Evolutionary conservation across 2,797 vertebrate genomes (phyloP).

Genomic region (Artibeus lituratus): DNA sequence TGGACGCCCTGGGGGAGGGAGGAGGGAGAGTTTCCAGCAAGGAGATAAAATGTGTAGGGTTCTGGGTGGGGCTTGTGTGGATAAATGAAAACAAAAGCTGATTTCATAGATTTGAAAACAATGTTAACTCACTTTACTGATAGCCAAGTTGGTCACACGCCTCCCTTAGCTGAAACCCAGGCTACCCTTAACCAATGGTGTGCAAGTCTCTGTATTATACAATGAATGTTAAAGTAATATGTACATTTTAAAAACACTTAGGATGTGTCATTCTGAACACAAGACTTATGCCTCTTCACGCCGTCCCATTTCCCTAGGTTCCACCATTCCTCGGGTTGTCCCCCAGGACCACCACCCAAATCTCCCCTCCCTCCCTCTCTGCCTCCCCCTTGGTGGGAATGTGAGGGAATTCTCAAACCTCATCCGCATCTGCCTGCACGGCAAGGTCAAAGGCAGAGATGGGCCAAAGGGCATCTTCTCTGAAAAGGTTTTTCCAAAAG

Average conservation of each 20-base stretch:
- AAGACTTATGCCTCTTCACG: neutral
- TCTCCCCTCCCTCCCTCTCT: neutral
- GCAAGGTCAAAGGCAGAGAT: neutral
- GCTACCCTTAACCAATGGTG: neutral
- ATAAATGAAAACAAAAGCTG: neutral
- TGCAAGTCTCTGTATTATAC: neutral
- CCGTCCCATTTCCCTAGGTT: neutral
- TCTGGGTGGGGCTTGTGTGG: rapidly evolving
- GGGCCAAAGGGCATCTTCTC: neutral
- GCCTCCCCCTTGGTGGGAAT: neutral
- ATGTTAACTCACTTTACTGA: neutral
- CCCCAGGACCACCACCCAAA: too few species aligned
- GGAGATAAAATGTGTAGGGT: rapidly evolving
- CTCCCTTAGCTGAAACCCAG: neutral
- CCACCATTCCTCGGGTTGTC: neutral
- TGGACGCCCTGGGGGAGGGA: neutral
- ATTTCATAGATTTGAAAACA: neutral
- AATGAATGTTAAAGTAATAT: neutral
- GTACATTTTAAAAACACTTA: neutral
- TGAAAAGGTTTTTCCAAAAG: neutral
- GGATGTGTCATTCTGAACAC: neutral
- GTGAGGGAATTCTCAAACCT: neutral
- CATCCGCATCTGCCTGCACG: neutral
- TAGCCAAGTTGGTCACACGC: neutral
- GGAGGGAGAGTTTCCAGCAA: rapidly evolving